These are phyloP conservation scores for Paraescarpia echinospica DNA, from an alignment of 1,140 invertebrate species.

Conservation along the genomic window DNA sequence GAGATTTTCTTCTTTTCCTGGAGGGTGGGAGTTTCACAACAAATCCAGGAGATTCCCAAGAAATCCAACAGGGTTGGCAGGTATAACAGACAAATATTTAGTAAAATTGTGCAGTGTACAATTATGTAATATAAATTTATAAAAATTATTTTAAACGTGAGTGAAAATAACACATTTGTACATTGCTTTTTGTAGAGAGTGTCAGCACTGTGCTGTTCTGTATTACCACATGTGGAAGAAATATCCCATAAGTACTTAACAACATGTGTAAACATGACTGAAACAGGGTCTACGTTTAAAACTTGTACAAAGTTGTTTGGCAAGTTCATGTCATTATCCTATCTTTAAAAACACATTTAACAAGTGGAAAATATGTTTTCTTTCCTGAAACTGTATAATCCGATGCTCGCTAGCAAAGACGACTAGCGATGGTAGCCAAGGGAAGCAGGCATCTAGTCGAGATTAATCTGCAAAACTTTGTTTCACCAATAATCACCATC, in stretches of 20 bases:
- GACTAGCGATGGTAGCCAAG: too few species aligned
- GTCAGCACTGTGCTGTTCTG: background rate
- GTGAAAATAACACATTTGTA: background rate
- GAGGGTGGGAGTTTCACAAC: too few species aligned
- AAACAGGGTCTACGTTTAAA: background rate
- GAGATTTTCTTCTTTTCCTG: too few species aligned
- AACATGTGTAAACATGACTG: background rate
- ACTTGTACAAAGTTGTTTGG: background rate
- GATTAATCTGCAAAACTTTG: too few species aligned
- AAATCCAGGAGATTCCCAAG: too few species aligned
- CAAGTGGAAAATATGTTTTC: background rate
- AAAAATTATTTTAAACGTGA: background rate
- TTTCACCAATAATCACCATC: too few species aligned
- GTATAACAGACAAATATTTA: background rate
- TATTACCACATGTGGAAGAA: background rate
- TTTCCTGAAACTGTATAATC: background rate
- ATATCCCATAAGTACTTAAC: background rate
- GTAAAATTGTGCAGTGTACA: background rate
- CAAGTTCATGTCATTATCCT: background rate
- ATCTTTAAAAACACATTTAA: background rate
- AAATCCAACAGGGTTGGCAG: too few species aligned
- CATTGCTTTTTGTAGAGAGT: background rate
- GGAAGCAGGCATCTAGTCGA: too few species aligned
- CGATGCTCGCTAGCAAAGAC: background rate
- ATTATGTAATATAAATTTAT: background rate